These are phyloP conservation scores for Tenthredo mesomela DNA, from an alignment of 2,888 invertebrate genomes.

Conservation along the genomic window DNA sequence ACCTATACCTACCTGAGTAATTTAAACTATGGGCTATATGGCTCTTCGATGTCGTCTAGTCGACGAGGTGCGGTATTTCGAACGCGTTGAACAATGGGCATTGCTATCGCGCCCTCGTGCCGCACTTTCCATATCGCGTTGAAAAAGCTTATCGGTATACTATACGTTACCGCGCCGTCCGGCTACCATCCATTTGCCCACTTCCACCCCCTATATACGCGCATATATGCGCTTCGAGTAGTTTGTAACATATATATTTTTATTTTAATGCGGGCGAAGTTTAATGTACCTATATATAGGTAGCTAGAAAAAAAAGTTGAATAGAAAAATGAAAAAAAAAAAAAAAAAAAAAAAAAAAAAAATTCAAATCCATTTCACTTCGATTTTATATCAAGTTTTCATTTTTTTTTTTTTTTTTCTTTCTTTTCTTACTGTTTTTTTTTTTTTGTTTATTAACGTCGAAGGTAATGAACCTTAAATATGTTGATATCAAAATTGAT, in stretches of 20 bases:
- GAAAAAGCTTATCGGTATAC: conserved; percentile 29
- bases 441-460: too few relatives aligned
- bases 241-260: neutral
- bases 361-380: too few relatives aligned
- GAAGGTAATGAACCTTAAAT: too few relatives aligned
- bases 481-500: too few relatives aligned
- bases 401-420: too few relatives aligned
- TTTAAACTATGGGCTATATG: neutral
- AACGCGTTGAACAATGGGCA: conserved; percentile 9
- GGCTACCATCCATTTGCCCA: conserved; percentile 31
- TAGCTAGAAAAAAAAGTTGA: neutral
- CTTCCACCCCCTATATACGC: conserved; percentile 27
- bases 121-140: conserved; percentile 38
- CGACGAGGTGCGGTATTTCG: neutral
- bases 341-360: neutral
- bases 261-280: conserved; percentile 21
- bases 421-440: too few relatives aligned
- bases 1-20: neutral
- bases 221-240: neutral
- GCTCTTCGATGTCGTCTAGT: neutral
- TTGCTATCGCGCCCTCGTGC: conserved; percentile 39
- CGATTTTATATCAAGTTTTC: too few relatives aligned
- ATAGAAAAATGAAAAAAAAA: neutral
- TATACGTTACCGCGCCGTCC: conserved; percentile 1
- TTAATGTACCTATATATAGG: neutral